Evolutionary conservation across 2,888 invertebrate genomes (phyloP).

Genomic region (Abrostola tripartita): DNA sequence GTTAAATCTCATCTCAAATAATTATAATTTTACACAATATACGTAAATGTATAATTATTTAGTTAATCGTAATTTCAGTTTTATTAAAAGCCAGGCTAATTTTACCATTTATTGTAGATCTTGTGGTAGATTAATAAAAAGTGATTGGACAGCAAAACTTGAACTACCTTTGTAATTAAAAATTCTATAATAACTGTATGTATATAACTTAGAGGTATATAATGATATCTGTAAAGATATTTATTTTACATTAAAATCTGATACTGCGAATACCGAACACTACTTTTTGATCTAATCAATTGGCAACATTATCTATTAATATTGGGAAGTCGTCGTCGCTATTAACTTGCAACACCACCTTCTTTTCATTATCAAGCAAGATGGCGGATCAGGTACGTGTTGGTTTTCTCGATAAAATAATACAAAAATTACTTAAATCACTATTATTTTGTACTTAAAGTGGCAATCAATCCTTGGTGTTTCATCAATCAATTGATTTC

Average conservation of each 20-base stretch:
- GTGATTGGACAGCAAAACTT: too few relatives aligned
- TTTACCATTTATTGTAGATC: too few relatives aligned
- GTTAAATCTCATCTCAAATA: too few relatives aligned
- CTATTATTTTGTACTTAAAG: slow-evolving; percentile 32
- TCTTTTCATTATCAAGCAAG: slow-evolving; percentile 90
- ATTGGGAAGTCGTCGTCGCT: slow-evolving; percentile 9
- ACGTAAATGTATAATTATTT: too few relatives aligned
- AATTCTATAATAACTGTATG: too few relatives aligned
- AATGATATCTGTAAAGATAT: too few relatives aligned
- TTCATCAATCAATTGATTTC: slow-evolving; percentile 25
- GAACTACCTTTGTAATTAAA: too few relatives aligned
- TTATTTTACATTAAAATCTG: background rate
- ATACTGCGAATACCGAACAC: background rate
- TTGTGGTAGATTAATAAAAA: too few relatives aligned
- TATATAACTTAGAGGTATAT: too few relatives aligned
- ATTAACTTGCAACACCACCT: slow-evolving; percentile 61
- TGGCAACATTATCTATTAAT: slow-evolving; percentile 34
- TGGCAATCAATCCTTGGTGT: slow-evolving; percentile 24
- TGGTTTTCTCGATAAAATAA: slow-evolving; percentile 66
- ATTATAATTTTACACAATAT: too few relatives aligned
- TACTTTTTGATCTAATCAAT: background rate
- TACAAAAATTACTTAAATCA: slow-evolving; percentile 43
- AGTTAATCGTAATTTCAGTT: too few relatives aligned
- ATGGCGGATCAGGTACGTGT: slow-evolving; percentile 94
- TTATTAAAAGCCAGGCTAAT: too few relatives aligned